Conservation (phyloP, 1,140 invertebrate species). For the Brachionus angularis region DNA sequence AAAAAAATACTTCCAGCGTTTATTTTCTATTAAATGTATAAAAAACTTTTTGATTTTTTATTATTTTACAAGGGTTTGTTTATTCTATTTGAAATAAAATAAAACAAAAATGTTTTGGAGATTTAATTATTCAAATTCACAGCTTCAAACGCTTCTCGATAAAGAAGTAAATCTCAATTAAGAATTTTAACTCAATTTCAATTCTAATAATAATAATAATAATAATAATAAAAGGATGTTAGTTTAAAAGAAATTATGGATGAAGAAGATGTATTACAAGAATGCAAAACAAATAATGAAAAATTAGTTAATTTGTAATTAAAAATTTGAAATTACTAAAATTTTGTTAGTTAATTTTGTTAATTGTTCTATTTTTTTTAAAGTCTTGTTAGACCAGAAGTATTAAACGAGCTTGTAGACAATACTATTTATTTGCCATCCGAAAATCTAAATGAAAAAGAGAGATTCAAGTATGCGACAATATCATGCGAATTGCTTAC, state of each 20-base stretch:
- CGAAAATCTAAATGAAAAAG: constrained; percentile 68
- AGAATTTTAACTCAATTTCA: too few relatives aligned
- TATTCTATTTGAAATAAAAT: too few relatives aligned
- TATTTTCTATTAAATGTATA: too few relatives aligned
- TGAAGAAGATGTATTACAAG: constrained; percentile 87
- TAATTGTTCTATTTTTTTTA: constrained; percentile 50
- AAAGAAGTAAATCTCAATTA: constrained; percentile 64
- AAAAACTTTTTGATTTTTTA: too few relatives aligned
- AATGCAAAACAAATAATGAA: constrained; percentile 87
- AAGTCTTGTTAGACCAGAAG: constrained; percentile 75
- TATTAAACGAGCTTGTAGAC: constrained; percentile 77
- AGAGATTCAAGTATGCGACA: constrained; percentile 82
- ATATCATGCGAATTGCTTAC: constrained; percentile 89
- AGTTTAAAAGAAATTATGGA: constrained; percentile 82
- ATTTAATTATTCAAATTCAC: constrained; percentile 68
- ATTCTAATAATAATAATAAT: too few relatives aligned
- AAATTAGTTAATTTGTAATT: constrained; percentile 87
- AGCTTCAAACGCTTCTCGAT: constrained; percentile 70
- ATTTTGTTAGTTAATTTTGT: constrained; percentile 32
- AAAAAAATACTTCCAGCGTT: too few relatives aligned
- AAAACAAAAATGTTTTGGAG: constrained; percentile 77
- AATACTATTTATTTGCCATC: constrained; percentile 79
- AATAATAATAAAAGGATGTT: constrained; percentile 71
- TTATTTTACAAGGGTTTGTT: too few relatives aligned
- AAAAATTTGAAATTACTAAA: constrained; percentile 16